These are phyloP conservation scores for Temnothorax ravouxi DNA, from an alignment of 2,888 invertebrate genomes.

Conservation along the genomic window DNA sequence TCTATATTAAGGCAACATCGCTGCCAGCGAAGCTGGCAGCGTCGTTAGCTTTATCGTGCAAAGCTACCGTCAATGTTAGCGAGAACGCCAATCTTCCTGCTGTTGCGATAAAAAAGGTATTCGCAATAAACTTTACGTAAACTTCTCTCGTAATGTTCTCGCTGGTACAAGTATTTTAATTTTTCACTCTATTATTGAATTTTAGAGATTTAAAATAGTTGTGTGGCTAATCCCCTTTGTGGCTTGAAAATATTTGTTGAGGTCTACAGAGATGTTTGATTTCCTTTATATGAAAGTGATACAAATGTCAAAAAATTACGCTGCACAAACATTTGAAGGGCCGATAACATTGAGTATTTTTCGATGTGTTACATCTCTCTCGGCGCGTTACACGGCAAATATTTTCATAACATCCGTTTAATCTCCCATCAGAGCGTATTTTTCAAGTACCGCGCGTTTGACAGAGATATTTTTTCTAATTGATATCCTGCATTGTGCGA, in stretches of 20 bases:
- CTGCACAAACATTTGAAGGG: constrained; percentile 39
- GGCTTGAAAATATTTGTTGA: constrained; percentile 28
- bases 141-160: background rate
- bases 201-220: background rate
- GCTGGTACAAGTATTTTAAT: background rate
- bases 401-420: constrained; percentile 58
- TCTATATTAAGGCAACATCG: constrained; percentile 45
- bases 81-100: constrained; percentile 3
- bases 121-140: constrained; percentile 21
- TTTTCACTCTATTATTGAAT: background rate
- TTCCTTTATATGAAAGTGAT: constrained; percentile 25
- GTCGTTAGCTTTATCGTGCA: constrained; percentile 44
- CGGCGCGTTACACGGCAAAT: constrained; percentile 45
- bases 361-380: constrained; percentile 35
- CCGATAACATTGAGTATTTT: constrained; percentile 50
- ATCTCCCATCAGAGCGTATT: constrained; percentile 53
- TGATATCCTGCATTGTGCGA: constrained; percentile 33
- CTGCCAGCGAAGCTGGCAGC: constrained; percentile 15
- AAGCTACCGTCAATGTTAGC: constrained; percentile 27
- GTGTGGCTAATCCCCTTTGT: background rate
- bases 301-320: constrained; percentile 54
- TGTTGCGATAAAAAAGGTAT: constrained; percentile 22
- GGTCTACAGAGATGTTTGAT: constrained; percentile 28
- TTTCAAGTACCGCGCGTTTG: constrained; percentile 48
- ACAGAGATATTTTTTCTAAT: constrained; percentile 56